A percentile compares a stretch with the other conserved stretches of the same genome.
Conservation (phyloP, 2,797 vertebrate genomes). For the Channa striata region DNA sequence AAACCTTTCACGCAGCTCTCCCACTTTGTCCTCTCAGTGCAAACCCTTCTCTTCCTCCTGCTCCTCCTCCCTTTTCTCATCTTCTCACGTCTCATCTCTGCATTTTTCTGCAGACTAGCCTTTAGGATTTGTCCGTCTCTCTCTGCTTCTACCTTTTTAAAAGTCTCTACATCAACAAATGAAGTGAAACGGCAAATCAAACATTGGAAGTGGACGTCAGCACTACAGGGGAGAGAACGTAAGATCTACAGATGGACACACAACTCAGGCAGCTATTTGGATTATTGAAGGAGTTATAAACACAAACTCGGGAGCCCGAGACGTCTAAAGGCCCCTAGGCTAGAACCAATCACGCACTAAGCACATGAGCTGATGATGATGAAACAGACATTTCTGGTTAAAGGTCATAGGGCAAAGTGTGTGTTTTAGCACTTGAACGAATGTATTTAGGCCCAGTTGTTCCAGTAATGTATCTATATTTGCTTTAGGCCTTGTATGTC, state of each 20-base stretch:
- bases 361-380: background rate
- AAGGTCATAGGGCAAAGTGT: background rate
- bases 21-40: conserved; percentile 16
- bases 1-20: conserved; percentile 53
- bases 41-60: conserved; percentile 11
- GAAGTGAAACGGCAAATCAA: background rate
- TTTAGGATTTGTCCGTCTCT: conserved; percentile 9
- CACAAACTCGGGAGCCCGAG: background rate
- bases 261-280: conserved; percentile 3
- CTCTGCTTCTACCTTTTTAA: background rate
- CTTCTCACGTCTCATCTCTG: conserved; percentile 43
- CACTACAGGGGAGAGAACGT: background rate
- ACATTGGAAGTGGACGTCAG: background rate
- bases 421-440: background rate
- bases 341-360: background rate
- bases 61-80: conserved; percentile 27
- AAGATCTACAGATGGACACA: conserved; percentile 13
- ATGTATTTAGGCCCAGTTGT: conserved; percentile 9
- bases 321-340: conserved; percentile 4
- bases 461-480: background rate
- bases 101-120: conserved; percentile 1
- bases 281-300: conserved; percentile 11
- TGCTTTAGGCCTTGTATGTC: too few species aligned
- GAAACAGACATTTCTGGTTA: background rate
- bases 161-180: background rate